phyloP scores from a whole-genome alignment of 92 coral and sea anemone species.

The Palythoa grandiflora region DNA sequence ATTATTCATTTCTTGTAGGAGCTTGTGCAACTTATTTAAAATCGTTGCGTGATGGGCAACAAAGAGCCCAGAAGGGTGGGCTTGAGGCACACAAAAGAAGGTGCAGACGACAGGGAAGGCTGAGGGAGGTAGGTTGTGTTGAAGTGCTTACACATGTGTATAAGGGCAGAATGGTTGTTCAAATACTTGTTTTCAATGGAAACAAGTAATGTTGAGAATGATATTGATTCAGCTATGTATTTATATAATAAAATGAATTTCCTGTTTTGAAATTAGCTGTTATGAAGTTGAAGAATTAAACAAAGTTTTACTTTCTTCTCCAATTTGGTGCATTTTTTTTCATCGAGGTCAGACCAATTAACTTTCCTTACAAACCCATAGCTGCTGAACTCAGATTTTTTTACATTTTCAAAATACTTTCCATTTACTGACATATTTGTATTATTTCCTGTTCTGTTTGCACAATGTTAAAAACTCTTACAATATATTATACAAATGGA shows the following conservation, averaged over 20 bases:
- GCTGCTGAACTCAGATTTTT: no score
- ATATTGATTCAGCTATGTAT: background rate
- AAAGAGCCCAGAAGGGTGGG: background rate
- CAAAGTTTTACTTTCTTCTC: no score
- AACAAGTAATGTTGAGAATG: background rate
- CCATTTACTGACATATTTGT: no score
- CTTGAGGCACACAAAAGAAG: background rate
- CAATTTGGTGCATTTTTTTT: no score
- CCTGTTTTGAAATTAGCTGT: background rate
- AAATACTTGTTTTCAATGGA: background rate
- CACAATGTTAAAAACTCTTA: no score
- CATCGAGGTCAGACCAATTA: no score
- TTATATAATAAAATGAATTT: background rate
- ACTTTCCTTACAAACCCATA: no score
- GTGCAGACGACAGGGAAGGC: background rate
- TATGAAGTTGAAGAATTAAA: no score
- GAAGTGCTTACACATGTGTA: background rate
- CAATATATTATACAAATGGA: no score
- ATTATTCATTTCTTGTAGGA: background rate
- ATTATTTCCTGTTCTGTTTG: no score
- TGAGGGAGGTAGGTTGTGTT: no score
- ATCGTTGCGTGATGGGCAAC: background rate
- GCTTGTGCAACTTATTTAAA: constrained; percentile 19
- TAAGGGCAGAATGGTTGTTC: background rate
- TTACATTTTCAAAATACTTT: no score